phyloP scores from a whole-genome alignment of 2,888 invertebrate species.

The Cancer borealis region DNA sequence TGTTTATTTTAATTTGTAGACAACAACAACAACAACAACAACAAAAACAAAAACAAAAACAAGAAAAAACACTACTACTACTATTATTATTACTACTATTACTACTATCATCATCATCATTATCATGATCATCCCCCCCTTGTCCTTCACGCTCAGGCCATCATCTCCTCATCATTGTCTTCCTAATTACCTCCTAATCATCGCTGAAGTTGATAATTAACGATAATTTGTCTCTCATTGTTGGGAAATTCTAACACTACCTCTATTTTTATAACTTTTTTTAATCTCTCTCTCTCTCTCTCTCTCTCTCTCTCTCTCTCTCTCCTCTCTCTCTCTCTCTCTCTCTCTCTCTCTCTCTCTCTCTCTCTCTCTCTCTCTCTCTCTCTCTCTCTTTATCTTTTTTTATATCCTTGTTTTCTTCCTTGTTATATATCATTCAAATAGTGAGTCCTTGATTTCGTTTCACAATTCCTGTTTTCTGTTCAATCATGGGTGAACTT shows the following conservation, averaged over 20 bases:
- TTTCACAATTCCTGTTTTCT: background rate
- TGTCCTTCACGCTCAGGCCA: background rate
- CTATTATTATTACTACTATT: background rate
- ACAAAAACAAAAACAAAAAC: background rate
- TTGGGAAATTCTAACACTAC: background rate
- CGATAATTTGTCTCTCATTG: background rate
- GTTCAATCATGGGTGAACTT: background rate
- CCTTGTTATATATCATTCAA: background rate
- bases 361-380: conserved; percentile 7
- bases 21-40: background rate
- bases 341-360: background rate
- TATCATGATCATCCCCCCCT: background rate
- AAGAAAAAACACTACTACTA: background rate
- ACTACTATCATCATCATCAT: background rate
- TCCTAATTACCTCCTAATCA: background rate
- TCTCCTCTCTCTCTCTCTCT: too few relatives aligned
- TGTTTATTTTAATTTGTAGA: too few relatives aligned
- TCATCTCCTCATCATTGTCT: background rate
- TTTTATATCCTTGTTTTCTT: background rate
- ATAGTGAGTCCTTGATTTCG: background rate
- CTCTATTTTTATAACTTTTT: background rate
- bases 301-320: too few relatives aligned
- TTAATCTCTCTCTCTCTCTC: too few relatives aligned
- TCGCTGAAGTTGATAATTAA: background rate
- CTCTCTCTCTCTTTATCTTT: background rate